Evolutionary conservation across 2,888 invertebrate genomes (phyloP), one percentile per base, ranked within the genome.

Genomic region (Thecocarcelia acutangulata): DNA sequence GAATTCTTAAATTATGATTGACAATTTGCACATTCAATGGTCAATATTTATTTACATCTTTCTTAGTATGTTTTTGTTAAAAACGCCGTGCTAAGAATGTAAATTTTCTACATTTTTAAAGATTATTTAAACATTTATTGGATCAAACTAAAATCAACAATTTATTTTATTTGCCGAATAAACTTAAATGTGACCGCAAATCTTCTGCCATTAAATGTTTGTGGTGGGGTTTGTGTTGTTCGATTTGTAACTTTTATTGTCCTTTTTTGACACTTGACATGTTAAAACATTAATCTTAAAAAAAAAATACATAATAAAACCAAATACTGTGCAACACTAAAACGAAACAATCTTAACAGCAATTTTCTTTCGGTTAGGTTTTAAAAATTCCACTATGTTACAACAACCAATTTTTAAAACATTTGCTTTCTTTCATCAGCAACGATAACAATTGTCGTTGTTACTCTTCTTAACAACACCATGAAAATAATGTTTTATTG

Each of bases 241-340:
- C 50, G 19, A 15, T 40, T 50, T 59, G 13, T 19, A 12, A 12
- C 15, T 56, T 82, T 82, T 74, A 74, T 59, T 42, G 69, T 54
- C 54, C 46, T n/a, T 15, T n/a, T 70, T 69, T 74, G 82, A 64
- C 69, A 77, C 63, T 58, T 82, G 78, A 78, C 82, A 82, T 82
- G 59, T 78, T 70, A 59, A 66, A 78, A 75, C 82, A 82, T 82
- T 82, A 82, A 82, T 82, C 78, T 75, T 82, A 48, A 56, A 70
- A 63, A 33, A 15, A 46, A 42, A n/a, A 33, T 12, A 44, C 17
- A 44, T 56, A 33, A 72, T 58, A 59, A 68, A 56, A 24, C 15
- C 9, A 13, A 11, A 52, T 78, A 64, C 64, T 58, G n/a, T n/a
- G 37, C 44, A 66, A 48, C 15, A 66, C n/a, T 59, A 12, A 52